These are phyloP conservation scores for Apamea epomidion DNA, from an alignment of 2,888 invertebrate genomes.

Conservation along the genomic window DNA sequence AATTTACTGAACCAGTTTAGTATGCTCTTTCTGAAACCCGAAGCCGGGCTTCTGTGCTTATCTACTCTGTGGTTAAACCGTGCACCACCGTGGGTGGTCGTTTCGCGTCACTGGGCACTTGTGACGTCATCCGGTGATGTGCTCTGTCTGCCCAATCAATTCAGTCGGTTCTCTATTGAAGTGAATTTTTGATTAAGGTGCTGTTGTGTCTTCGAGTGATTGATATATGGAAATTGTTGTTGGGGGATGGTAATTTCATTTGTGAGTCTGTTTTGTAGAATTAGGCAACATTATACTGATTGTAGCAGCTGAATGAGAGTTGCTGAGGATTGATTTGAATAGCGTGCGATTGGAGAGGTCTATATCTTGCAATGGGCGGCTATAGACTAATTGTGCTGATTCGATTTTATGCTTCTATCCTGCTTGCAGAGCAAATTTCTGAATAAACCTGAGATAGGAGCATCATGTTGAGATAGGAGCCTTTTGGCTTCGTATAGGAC, in stretches of 20 bases:
- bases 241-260: background rate
- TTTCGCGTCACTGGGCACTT: slow-evolving; percentile 38
- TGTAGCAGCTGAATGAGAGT: background rate
- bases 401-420: background rate
- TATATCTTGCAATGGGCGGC: background rate
- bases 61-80: slow-evolving; percentile 12
- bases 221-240: slow-evolving; percentile 20
- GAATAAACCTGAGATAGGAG: background rate
- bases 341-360: background rate
- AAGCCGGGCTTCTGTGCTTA: slow-evolving; percentile 7
- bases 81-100: slow-evolving; percentile 33
- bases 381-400: background rate
- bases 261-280: background rate
- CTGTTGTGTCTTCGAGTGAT: slow-evolving; percentile 37
- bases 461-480: too few species aligned
- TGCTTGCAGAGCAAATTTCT: background rate
- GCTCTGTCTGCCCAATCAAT: slow-evolving; percentile 46
- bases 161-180: slow-evolving; percentile 19
- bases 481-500: too few species aligned
- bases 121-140: slow-evolving; percentile 50
- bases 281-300: background rate
- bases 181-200: slow-evolving; percentile 40
- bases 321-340: background rate
- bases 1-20: background rate
- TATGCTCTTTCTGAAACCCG: background rate